Percentiles rank a stretch among this genome's conserved stretches.
Evolutionary conservation across 2,888 invertebrate genomes (phyloP).

Genomic region (Torymus aiolomorphi): DNA sequence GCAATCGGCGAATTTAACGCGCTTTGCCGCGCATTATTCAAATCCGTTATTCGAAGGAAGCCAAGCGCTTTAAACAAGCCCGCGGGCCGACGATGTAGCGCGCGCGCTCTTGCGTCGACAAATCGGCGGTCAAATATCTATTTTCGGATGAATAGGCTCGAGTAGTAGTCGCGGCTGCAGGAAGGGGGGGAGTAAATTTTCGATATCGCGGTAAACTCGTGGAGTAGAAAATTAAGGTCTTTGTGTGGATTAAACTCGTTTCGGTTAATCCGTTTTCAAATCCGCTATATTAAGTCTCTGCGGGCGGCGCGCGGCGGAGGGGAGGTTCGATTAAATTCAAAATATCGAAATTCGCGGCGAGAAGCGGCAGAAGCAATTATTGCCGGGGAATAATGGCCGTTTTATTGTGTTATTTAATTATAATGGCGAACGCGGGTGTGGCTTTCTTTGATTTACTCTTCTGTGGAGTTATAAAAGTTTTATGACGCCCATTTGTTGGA

Average conservation of each 20-base stretch:
- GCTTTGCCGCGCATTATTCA: constrained; percentile 29
- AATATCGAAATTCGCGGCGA: constrained; percentile 19
- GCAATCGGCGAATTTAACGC: constrained; percentile 8
- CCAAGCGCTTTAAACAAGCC: constrained; percentile 47
- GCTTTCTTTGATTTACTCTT: no score
- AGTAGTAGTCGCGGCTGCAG: not conserved
- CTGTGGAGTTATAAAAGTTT: no score
- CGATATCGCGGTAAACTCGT: constrained; percentile 7
- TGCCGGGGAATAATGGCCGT: not conserved
- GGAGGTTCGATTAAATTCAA: constrained; percentile 29
- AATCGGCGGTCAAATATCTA: constrained; percentile 47
- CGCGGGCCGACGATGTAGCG: not conserved
- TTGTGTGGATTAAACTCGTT: constrained; percentile 43
- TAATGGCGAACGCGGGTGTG: no score
- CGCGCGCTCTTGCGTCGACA: constrained; percentile 9
- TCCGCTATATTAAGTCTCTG: not conserved
- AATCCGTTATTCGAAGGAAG: constrained; percentile 47
- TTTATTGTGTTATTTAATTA: not conserved
- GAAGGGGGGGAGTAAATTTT: not conserved
- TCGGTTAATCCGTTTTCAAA: constrained; percentile 41
- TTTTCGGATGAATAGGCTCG: constrained; percentile 33
- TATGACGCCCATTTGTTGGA: no score
- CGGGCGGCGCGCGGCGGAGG: no score
- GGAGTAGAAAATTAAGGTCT: constrained; percentile 50
- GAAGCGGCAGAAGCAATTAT: not conserved